A percentile compares a stretch with the other conserved stretches of the same genome.
Evolutionary conservation across 2,797 vertebrate genomes (phyloP).

Genomic region (Gastrophryne carolinensis): DNA sequence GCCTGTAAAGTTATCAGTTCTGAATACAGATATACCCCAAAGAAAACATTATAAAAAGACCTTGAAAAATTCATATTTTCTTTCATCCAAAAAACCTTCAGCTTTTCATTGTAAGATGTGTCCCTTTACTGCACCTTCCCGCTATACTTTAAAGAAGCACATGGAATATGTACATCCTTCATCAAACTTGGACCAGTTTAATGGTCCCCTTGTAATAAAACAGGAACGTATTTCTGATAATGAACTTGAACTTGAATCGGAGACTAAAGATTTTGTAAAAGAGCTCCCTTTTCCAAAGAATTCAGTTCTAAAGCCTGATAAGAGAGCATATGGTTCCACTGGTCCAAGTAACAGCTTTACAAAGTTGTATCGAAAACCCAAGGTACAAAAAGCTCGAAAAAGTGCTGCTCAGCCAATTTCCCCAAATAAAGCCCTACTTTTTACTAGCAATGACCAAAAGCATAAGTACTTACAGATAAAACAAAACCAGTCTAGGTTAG

Average conservation of each 20-base stretch:
- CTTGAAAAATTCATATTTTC: constrained; percentile 65
- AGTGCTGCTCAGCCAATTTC: constrained; percentile 78
- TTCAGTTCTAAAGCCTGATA: constrained; percentile 77
- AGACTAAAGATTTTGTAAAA: constrained; percentile 68
- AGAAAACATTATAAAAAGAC: constrained; percentile 72
- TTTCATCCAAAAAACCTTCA: constrained; percentile 71
- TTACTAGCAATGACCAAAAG: constrained; percentile 79
- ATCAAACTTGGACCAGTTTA: constrained; percentile 67
- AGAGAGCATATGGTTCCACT: constrained; percentile 69
- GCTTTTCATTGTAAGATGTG: constrained; percentile 73
- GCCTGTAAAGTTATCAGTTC: constrained; percentile 70
- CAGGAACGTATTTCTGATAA: constrained; percentile 67
- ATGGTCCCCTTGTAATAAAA: constrained; percentile 70
- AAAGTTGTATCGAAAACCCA: constrained; percentile 81
- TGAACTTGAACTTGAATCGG: constrained; percentile 63
- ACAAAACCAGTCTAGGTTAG: constrained; percentile 77
- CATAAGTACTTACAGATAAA: constrained; percentile 77
- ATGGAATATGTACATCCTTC: constrained; percentile 78
- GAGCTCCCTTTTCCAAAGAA: constrained; percentile 77
- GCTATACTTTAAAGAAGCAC: constrained; percentile 84
- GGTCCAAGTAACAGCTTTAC: constrained; percentile 68
- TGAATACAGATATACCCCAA: constrained; percentile 64
- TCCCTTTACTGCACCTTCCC: constrained; percentile 74
- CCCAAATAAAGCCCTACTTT: constrained; percentile 70
- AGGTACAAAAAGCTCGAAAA: constrained; percentile 80